Percentiles rank a stretch among this genome's conserved stretches.
Evolutionary conservation across 2,888 invertebrate species (phyloP).

Genomic region (Norana najaformis): DNA sequence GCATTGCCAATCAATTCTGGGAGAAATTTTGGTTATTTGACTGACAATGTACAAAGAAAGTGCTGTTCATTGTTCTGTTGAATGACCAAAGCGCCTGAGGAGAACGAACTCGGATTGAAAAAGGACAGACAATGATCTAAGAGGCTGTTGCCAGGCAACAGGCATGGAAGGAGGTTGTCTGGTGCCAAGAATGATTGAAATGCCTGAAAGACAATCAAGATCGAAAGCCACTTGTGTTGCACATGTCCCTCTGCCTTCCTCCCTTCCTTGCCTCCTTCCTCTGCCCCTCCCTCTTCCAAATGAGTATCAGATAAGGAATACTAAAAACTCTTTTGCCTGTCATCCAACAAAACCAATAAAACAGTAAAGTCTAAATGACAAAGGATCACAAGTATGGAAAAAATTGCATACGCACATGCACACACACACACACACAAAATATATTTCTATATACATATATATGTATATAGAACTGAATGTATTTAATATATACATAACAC

Average conservation of each 20-base stretch:
- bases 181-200: background rate
- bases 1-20: background rate
- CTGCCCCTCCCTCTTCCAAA: background rate
- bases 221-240: background rate
- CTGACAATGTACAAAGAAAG: background rate
- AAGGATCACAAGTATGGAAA: background rate
- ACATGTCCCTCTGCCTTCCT: slow-evolving; percentile 4
- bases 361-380: background rate
- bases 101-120: background rate
- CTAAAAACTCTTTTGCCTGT: background rate
- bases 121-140: background rate
- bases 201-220: slow-evolving; percentile 3
- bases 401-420: background rate
- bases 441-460: too few species aligned
- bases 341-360: background rate
- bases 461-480: too few species aligned
- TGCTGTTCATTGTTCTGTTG: background rate
- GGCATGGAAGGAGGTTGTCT: background rate
- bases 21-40: background rate
- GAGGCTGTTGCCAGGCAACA: background rate
- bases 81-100: background rate
- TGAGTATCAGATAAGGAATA: background rate
- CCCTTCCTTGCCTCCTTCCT: background rate
- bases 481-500: too few species aligned
- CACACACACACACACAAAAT: background rate